These are phyloP conservation scores for Gadopsis bispinosus DNA, from an alignment of 2,797 vertebrate genomes.

Conservation along the genomic window DNA sequence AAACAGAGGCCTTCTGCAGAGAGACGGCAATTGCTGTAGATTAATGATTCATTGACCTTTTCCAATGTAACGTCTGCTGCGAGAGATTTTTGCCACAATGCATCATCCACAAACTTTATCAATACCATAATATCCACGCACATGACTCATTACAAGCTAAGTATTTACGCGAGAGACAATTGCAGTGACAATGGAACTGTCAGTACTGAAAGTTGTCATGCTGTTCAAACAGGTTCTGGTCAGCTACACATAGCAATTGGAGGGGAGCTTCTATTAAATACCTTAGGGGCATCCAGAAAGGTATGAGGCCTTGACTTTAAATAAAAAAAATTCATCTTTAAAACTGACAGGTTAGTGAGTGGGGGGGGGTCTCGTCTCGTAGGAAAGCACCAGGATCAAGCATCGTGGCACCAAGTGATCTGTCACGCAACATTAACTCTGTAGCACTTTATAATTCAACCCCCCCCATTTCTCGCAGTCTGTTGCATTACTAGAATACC, in stretches of 20 bases:
- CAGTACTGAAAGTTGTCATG: neutral
- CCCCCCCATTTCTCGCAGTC: no score
- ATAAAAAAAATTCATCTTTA: neutral
- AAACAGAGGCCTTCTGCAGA: neutral
- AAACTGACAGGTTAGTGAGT: conserved; percentile 4
- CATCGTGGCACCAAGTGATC: conserved; percentile 37
- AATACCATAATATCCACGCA: no score
- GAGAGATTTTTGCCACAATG: neutral
- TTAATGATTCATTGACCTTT: neutral
- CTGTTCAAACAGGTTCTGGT: neutral
- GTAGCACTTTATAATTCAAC: neutral
- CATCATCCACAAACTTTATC: neutral
- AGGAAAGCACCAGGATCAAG: conserved; percentile 1
- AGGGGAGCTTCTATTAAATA: neutral
- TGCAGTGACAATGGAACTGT: neutral
- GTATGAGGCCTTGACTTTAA: neutral
- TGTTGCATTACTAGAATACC: fast-evolving
- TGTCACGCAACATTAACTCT: conserved; percentile 9
- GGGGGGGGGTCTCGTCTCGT: neutral
- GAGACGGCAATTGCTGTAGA: neutral
- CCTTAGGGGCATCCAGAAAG: no score
- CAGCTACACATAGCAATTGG: neutral
- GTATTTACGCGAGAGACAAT: neutral
- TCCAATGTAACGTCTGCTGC: neutral
- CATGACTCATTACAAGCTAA: neutral